Evolutionary conservation across 2,113 vertebrate genomes (phyloP).

Genomic region (Fulica atra): DNA sequence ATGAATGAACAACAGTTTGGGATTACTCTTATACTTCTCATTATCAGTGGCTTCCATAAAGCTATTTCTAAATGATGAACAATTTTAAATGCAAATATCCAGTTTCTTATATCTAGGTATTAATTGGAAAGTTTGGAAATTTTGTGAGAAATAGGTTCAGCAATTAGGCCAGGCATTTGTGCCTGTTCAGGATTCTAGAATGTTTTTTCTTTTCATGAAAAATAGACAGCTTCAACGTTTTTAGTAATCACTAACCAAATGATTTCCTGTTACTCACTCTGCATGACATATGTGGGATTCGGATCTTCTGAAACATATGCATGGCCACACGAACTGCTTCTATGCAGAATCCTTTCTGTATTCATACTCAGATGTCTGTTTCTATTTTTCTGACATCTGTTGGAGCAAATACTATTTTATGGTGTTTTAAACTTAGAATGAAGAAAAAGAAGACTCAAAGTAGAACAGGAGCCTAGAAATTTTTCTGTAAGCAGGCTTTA

Average conservation of each 20-base stretch:
- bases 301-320: neutral
- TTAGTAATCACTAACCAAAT: neutral
- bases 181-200: neutral
- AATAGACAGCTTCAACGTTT: neutral
- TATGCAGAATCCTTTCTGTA: neutral
- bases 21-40: neutral
- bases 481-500: neutral
- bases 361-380: neutral
- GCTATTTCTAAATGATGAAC: neutral
- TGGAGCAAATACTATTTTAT: neutral
- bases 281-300: neutral
- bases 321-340: neutral
- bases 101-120: neutral
- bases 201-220: neutral
- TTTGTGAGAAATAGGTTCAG: neutral
- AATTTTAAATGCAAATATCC: neutral
- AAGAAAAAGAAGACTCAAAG: neutral
- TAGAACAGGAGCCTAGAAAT: neutral
- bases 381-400: neutral
- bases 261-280: neutral
- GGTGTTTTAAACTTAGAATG: neutral
- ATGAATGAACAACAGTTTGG: neutral
- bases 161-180: neutral
- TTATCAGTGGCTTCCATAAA: neutral
- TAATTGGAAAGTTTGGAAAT: neutral